These are phyloP conservation scores for Pharmacophagus antenor DNA, from an alignment of 2,888 invertebrate species.

Conservation along the genomic window DNA sequence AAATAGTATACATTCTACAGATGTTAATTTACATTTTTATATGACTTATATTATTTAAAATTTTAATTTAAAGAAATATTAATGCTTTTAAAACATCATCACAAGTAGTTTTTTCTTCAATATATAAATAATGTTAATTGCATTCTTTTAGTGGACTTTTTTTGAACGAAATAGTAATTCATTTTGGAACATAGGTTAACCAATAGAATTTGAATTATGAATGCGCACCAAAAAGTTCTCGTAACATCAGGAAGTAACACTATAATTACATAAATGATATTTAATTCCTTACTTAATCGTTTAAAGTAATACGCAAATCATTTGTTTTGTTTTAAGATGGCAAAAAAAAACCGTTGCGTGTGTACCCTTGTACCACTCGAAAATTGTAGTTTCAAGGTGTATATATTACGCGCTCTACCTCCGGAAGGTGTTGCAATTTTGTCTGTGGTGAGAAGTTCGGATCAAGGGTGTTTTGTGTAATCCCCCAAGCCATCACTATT, in stretches of 20 bases:
- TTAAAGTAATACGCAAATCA: not conserved
- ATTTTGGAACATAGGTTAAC: no score
- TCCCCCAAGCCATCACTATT: not conserved
- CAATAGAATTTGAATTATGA: no score
- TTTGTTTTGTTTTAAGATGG: slow-evolving; percentile 11
- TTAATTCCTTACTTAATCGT: not conserved
- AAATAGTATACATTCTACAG: no score
- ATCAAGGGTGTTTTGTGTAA: slow-evolving; percentile 25
- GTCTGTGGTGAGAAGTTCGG: slow-evolving; percentile 22
- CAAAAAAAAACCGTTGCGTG: slow-evolving; percentile 25
- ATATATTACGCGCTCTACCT: slow-evolving; percentile 19
- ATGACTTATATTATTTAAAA: no score
- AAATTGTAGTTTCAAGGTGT: slow-evolving; percentile 25
- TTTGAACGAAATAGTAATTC: no score
- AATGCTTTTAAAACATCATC: not conserved
- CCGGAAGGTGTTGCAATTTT: slow-evolving; percentile 30
- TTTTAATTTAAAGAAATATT: no score
- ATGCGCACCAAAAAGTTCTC: no score
- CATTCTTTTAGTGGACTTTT: no score
- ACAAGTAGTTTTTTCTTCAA: no score
- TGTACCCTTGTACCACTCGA: slow-evolving; percentile 24
- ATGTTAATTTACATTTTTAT: no score
- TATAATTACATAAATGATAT: not conserved
- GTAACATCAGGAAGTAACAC: no score
- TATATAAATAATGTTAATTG: not conserved